phyloP scores from a whole-genome alignment of 2,888 invertebrate genomes.

The Netelia melanura region DNA sequence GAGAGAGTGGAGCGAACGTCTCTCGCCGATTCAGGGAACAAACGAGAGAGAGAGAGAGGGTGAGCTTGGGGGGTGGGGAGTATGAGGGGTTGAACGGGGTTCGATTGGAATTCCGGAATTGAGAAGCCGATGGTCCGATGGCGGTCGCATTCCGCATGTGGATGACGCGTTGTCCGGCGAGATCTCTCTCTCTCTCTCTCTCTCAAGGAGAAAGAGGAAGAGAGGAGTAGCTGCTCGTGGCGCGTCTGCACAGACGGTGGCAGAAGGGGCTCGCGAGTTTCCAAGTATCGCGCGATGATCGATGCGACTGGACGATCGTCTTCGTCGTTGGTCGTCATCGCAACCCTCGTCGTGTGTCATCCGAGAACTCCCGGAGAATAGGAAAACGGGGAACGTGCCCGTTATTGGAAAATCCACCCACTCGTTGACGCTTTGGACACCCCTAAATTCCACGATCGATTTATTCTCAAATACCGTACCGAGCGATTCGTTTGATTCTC shows the following conservation, averaged over 20 bases:
- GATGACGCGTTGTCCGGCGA: conserved; percentile 50
- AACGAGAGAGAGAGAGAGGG: conserved; percentile 41
- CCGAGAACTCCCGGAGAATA: conserved; percentile 69
- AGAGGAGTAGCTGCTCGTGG: conserved; percentile 41
- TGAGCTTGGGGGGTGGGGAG: too few relatives aligned
- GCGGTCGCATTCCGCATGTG: conserved; percentile 70
- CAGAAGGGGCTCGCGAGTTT: conserved; percentile 32
- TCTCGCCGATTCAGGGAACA: conserved; percentile 21
- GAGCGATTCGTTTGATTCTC: conserved; percentile 51
- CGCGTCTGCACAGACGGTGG: conserved; percentile 63
- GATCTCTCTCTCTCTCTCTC: neutral
- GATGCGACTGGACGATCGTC: conserved; percentile 50
- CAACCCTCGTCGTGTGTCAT: conserved; percentile 19
- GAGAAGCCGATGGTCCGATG: conserved; percentile 71
- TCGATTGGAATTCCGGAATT: conserved; percentile 71
- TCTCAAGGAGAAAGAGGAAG: conserved; percentile 41
- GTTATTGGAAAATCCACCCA: conserved; percentile 72
- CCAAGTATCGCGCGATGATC: conserved; percentile 64
- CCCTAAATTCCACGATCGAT: conserved; percentile 61
- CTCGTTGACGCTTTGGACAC: conserved; percentile 39
- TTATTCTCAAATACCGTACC: conserved; percentile 54
- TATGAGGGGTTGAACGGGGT: conserved; percentile 46
- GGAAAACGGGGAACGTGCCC: conserved; percentile 69
- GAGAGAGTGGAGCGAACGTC: conserved; percentile 19
- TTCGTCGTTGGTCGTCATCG: conserved; percentile 43